Evolutionary conservation across 2,113 vertebrate species (phyloP), one percentile per base, ranked within the genome.

Genomic region (Lepus timidus): DNA sequence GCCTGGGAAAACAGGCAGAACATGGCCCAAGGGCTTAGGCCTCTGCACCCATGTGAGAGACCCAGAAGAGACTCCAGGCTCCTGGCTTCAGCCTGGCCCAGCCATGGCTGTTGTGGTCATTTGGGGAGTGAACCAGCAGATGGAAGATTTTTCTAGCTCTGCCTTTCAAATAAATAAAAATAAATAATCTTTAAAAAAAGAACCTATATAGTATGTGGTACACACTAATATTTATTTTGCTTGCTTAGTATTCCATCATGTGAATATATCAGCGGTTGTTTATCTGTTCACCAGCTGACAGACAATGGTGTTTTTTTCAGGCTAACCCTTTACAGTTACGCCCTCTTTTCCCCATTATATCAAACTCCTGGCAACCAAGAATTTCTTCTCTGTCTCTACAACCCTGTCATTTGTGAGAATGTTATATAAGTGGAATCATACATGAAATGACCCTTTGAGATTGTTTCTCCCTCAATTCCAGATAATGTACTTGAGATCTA

Each of bases 401-500:
- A 71, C 78, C 29, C 78, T 51, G 1, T 83, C 20, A 67, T 84
- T 88, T 58, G 3, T 65, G 71, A 90, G 64, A 87, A 82, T 80
- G 67, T 80, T 68, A 79, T 33, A 73, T 25, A 88, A n/a, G 74
- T 20, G 9, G 9, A 93, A 90, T 76, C 44, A 61, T 12, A 83
- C 0, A 73, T 16, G 29, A 20, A 83, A 29, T 19, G 58, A 78
- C 31, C 51, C 67, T 93, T 16, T 70, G 22, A 55, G 51, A 81
- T 29, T 49, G 39, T 8, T 44, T 70, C 62, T 19, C 33, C 62
- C 1, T 27, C 19, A 19, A 67, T 39, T 73, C 36, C 67, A 11
- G 49, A 92, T 44, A 85, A 58, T 13, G 22, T 29, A 74, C 83
- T 91, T 79, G 64, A 74, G 49, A 84, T 74, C 68, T 88, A 44